A percentile compares a stretch with the other conserved stretches of the same genome.
Evolutionary conservation across 2,888 invertebrate genomes (phyloP).

Genomic region (Orthosia cruda): DNA sequence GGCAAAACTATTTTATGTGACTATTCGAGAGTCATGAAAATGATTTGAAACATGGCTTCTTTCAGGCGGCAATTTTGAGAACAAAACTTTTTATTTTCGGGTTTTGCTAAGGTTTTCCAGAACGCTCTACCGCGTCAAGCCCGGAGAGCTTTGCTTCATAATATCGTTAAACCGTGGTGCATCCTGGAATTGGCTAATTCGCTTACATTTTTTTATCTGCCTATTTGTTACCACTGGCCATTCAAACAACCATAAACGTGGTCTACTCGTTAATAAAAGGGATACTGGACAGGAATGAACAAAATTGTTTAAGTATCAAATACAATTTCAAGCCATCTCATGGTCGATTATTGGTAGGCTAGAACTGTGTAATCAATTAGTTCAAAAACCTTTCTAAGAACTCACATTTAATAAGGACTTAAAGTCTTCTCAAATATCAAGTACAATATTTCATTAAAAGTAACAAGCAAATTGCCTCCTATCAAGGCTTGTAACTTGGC

Average conservation of each 20-base stretch:
- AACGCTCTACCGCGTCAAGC: not conserved
- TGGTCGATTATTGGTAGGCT: not conserved
- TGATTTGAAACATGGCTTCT: not conserved
- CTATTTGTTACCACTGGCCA: slow-evolving; percentile 6
- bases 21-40: not conserved
- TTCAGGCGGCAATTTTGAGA: not conserved
- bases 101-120: not conserved
- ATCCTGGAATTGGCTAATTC: not conserved
- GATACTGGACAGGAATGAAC: not conserved
- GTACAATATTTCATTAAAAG: slow-evolving; percentile 23
- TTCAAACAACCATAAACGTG: not conserved
- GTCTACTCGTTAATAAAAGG: not conserved
- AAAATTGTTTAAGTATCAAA: not conserved
- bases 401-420: not conserved
- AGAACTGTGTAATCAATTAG: not conserved
- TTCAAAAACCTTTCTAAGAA: slow-evolving; percentile 6
- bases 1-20: slow-evolving; percentile 17
- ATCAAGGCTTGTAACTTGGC: slow-evolving; percentile 38
- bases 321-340: not conserved
- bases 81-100: not conserved
- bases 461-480: slow-evolving; percentile 48
- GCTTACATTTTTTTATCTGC: not conserved
- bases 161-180: not conserved
- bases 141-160: not conserved
- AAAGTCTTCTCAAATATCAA: slow-evolving; percentile 18